phyloP scores from a whole-genome alignment of 2,797 vertebrate genomes.

The Oophaga sylvatica region DNA sequence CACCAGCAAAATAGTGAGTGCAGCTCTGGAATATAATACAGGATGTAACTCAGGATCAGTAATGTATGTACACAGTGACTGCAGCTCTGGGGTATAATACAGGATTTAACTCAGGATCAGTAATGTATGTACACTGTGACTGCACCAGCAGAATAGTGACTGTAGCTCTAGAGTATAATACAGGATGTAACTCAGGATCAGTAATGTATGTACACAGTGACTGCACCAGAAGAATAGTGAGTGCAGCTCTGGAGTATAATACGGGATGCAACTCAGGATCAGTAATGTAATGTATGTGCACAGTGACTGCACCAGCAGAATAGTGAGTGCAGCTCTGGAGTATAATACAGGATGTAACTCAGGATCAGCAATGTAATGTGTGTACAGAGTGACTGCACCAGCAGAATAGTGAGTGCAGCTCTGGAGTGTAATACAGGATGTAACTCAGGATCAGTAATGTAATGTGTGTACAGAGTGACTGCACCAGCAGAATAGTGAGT shows the following conservation, averaged over 20 bases:
- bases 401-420: background rate
- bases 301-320: too few species aligned
- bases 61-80: background rate
- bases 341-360: background rate
- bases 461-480: too few species aligned
- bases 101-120: background rate
- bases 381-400: too few species aligned
- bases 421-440: background rate
- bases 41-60: background rate
- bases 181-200: background rate
- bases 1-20: background rate
- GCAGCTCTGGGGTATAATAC: background rate
- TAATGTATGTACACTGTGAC: too few species aligned
- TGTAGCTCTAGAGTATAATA: background rate
- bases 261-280: background rate
- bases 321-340: background rate
- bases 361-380: background rate
- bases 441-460: background rate
- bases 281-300: background rate
- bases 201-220: background rate
- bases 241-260: background rate
- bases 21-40: background rate
- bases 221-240: background rate
- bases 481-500: background rate
- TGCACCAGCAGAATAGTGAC: background rate